These are phyloP conservation scores for Cirrhinus mrigala DNA, from an alignment of 2,797 vertebrate species.

Conservation along the genomic window DNA sequence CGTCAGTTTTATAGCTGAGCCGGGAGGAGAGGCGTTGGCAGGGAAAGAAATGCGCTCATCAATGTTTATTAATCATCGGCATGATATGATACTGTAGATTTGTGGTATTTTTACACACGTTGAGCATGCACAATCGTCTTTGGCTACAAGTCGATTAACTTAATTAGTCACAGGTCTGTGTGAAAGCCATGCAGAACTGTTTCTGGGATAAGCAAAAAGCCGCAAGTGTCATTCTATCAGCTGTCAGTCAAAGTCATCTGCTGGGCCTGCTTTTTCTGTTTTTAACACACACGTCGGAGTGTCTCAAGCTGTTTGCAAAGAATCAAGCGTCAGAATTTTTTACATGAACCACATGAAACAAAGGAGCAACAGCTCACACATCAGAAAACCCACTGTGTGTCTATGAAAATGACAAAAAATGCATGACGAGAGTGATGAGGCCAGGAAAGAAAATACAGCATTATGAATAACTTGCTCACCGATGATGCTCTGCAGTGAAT, in stretches of 20 bases:
- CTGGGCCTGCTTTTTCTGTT: constrained; percentile 49
- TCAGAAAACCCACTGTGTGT: not conserved
- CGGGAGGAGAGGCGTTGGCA: constrained; percentile 69
- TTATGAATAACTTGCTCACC: not conserved
- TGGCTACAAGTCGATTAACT: constrained; percentile 61
- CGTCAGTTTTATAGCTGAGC: constrained; percentile 65
- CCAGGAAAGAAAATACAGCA: not conserved
- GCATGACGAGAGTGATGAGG: not conserved
- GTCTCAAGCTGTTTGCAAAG: constrained; percentile 47
- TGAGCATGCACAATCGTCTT: constrained; percentile 56
- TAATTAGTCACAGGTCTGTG: constrained; percentile 71
- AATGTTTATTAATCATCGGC: constrained; percentile 72
- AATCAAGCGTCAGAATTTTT: not conserved
- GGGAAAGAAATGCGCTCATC: constrained; percentile 65
- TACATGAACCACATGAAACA: constrained; percentile 28
- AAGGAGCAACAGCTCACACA: constrained; percentile 20
- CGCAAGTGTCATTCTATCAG: constrained; percentile 60
- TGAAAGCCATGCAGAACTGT: constrained; percentile 66
- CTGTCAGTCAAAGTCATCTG: constrained; percentile 63
- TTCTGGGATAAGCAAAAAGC: constrained; percentile 65
- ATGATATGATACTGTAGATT: constrained; percentile 67
- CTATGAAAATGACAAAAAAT: not conserved
- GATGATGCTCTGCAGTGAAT: not conserved
- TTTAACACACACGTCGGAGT: constrained; percentile 8
- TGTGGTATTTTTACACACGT: constrained; percentile 66